Evolutionary conservation across 2,113 vertebrate species (phyloP).

Genomic region (Redunca redunca): DNA sequence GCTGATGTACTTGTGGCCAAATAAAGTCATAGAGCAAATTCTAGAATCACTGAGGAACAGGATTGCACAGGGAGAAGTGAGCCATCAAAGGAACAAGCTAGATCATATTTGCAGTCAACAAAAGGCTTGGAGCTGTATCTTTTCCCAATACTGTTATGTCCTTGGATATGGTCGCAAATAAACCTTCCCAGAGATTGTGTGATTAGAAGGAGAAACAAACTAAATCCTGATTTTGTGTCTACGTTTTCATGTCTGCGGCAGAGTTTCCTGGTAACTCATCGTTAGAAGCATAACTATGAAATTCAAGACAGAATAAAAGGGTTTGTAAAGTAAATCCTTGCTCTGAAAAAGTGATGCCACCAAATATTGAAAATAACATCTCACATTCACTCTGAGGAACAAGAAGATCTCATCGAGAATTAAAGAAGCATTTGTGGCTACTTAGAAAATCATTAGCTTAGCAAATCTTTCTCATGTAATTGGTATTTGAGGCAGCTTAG

Average conservation of each 20-base stretch:
- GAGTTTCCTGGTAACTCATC: not conserved
- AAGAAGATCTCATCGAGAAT: conserved; percentile 51
- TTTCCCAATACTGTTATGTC: not conserved
- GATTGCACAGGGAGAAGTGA: not conserved
- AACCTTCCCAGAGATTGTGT: not conserved
- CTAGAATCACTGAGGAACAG: not conserved
- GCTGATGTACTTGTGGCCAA: not conserved
- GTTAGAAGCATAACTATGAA: conserved; percentile 3
- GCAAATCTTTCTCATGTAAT: conserved; percentile 67
- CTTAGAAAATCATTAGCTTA: conserved; percentile 67
- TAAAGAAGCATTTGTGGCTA: conserved; percentile 63
- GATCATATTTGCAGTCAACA: not conserved
- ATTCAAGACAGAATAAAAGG: not conserved
- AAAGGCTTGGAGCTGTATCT: not conserved
- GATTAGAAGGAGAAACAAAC: not conserved
- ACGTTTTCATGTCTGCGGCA: not conserved
- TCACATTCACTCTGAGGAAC: conserved; percentile 37
- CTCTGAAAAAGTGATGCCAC: conserved; percentile 15
- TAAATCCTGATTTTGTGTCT: not conserved
- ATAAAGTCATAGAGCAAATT: not conserved
- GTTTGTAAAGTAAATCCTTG: conserved; percentile 33
- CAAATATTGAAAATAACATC: conserved; percentile 19
- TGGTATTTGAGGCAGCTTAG: conserved; percentile 63
- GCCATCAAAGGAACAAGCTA: not conserved
- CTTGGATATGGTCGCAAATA: not conserved